Evolutionary conservation across 2,113 vertebrate species (phyloP).

Genomic region (Seriola rivoliana): DNA sequence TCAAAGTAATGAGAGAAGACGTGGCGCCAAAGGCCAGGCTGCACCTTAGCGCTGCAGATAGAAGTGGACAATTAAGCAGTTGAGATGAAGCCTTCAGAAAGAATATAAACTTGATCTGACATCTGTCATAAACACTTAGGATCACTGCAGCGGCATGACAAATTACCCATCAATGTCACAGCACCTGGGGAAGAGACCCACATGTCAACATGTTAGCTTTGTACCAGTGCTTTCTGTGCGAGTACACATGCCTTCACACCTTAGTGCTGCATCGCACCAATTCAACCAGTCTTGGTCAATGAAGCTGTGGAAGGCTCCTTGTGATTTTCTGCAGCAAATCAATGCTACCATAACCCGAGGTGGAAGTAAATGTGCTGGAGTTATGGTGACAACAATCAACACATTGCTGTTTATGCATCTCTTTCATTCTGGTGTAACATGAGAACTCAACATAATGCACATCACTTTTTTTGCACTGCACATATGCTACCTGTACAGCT

Average conservation of each 20-base stretch:
- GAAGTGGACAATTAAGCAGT: constrained; percentile 72
- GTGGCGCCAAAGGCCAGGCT: constrained; percentile 54
- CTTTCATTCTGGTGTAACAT: background rate
- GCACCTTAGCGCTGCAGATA: constrained; percentile 54
- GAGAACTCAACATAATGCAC: background rate
- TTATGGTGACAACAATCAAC: background rate
- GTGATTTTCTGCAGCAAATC: constrained; percentile 23
- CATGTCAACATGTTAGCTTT: constrained; percentile 55
- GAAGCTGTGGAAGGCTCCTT: constrained; percentile 3
- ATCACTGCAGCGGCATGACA: constrained; percentile 67
- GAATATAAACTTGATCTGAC: constrained; percentile 79
- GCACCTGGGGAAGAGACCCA: constrained; percentile 62
- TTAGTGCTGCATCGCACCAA: constrained; percentile 17
- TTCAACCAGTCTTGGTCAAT: background rate
- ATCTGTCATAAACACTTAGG: constrained; percentile 79
- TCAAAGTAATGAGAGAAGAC: constrained; percentile 75
- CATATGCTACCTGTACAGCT: constrained; percentile 6
- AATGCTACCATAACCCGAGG: background rate
- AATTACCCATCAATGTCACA: constrained; percentile 72
- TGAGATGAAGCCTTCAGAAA: constrained; percentile 73
- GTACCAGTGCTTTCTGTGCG: constrained; percentile 35
- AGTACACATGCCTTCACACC: constrained; percentile 54
- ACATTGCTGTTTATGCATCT: background rate
- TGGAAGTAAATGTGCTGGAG: background rate
- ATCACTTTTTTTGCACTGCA: background rate